Base-by-base conservation (phyloP, 2,797 vertebrate genomes). In the Sarcophilus harrisii region DNA sequence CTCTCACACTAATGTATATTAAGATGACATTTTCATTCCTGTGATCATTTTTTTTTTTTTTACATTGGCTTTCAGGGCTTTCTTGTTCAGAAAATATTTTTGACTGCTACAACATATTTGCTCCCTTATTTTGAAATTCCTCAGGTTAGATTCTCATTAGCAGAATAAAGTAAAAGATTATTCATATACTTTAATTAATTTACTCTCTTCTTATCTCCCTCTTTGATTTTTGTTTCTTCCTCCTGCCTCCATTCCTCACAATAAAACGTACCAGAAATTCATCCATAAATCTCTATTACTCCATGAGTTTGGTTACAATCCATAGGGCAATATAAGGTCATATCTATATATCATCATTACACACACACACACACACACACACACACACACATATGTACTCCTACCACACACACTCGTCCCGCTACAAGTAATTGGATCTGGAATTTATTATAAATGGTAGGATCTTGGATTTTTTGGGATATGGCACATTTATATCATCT, bases 281-380 rank as follows among this genome's bases (percentile, higher is more conserved):
- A 91, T 57, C 81, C 29, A 57, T 32, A 73, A 93, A 94, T 92
- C n/a, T 27, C 91, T 18, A 87, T 52, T 92, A 87, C 45, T 38
- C 81, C 95, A 57, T 30, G 55, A 93, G 94, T 92, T 73, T 92
- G 10, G 6, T 96, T 92, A 92, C 0, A 93, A 21, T 58, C 91
- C 1, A 96, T 62, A 81, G 52, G 52, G 52, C 52, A 52, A 52
- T 52, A 52, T 52, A 52, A 52, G 4, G 52, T 90, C 9, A 90
- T 54, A 93, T 94, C 16, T 49, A 6, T 59, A 91, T 95, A 5
- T 28, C 90, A 52, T 52, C 52, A 52, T 52, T 52, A 52, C 4
- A 52, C 52, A 52, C 52, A 52, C 52, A 52, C 52, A 52, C 52
- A 52, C 52, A 52, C 52, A 52, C 4, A 52, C 52, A 52, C 49